Percentiles rank a stretch among this genome's conserved stretches.
phyloP scores from a whole-genome alignment of 1,140 invertebrate genomes.

The Cyphomyrmex costatus region DNA sequence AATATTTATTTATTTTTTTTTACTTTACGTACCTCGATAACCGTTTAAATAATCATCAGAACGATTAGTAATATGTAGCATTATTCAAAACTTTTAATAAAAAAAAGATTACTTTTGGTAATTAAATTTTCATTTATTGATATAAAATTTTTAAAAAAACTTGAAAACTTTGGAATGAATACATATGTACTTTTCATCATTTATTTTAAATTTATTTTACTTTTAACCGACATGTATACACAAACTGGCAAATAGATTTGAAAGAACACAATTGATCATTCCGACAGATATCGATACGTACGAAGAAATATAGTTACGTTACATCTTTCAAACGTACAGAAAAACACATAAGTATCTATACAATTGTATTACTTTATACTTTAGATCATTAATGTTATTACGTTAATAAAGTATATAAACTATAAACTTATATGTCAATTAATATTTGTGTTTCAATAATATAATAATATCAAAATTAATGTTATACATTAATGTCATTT shows the following conservation, averaged over 20 bases:
- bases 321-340: conserved; percentile 60
- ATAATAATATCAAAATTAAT: conserved; percentile 15
- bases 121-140: conserved; percentile 9
- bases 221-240: conserved; percentile 45
- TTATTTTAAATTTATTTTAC: background rate
- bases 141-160: background rate
- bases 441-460: conserved; percentile 56
- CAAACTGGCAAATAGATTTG: conserved; percentile 27
- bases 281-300: conserved; percentile 48
- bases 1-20: conserved; percentile 14
- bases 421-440: conserved; percentile 74
- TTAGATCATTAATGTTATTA: conserved; percentile 77
- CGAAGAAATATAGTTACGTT: conserved; percentile 43
- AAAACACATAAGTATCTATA: conserved; percentile 71
- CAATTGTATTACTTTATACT: conserved; percentile 77
- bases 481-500: conserved; percentile 15
- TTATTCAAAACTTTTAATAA: background rate
- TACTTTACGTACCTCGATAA: background rate
- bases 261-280: conserved; percentile 67
- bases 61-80: background rate
- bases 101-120: background rate
- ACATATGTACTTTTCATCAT: conserved; percentile 3
- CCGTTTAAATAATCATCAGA: background rate
- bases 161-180: background rate
- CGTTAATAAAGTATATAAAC: conserved; percentile 79